phyloP scores from a whole-genome alignment of 2,888 invertebrate genomes.

The Drosophila sordidapex region DNA sequence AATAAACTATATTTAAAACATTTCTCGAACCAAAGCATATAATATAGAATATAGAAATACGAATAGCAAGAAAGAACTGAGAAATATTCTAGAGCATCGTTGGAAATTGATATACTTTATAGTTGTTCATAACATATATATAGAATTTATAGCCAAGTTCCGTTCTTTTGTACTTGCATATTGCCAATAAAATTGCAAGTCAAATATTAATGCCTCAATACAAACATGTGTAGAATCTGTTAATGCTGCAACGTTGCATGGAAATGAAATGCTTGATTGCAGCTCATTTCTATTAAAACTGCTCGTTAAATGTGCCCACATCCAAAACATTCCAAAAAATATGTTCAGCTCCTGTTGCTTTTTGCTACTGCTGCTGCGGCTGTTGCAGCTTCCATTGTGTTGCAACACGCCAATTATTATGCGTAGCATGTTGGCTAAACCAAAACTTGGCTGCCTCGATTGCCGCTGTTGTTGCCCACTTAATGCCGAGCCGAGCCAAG shows the following conservation, averaged over 20 bases:
- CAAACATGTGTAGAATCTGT: neutral
- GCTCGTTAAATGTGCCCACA: slow-evolving; percentile 30
- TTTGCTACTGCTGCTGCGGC: slow-evolving; percentile 3
- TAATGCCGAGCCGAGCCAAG: slow-evolving; percentile 41
- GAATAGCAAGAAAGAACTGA: neutral
- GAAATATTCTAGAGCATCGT: neutral
- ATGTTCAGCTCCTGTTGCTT: slow-evolving; percentile 14
- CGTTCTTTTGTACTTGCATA: neutral
- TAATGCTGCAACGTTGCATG: neutral
- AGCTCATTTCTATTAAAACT: neutral
- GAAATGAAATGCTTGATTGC: neutral
- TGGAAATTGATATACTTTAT: neutral
- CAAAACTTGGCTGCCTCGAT: slow-evolving; percentile 40
- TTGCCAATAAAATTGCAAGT: neutral
- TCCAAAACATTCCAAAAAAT: neutral
- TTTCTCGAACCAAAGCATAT: neutral
- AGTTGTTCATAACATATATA: neutral
- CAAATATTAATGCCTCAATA: neutral
- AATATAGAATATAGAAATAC: neutral
- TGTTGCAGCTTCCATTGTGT: slow-evolving; percentile 49
- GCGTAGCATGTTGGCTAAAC: slow-evolving; percentile 73
- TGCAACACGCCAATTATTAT: slow-evolving; percentile 73
- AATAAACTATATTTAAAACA: neutral
- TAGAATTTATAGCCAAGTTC: neutral
- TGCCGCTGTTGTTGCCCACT: slow-evolving; percentile 46